phyloP scores from a whole-genome alignment of 35 echinoderm and acorn worm species.

The Apostichopus californicus region DNA sequence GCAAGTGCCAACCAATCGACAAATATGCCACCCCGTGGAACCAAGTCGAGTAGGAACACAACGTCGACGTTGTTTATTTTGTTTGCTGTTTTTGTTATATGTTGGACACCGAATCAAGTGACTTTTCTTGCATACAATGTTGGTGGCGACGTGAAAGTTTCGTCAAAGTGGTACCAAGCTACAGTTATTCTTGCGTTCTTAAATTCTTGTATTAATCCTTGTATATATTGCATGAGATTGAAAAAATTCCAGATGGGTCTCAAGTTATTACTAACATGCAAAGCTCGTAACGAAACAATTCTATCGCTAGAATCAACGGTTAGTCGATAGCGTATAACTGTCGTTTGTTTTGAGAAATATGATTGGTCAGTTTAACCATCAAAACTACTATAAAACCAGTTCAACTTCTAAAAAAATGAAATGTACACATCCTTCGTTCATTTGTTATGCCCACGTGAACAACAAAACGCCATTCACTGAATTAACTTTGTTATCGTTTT shows the following conservation, averaged over 20 bases:
- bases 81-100: slow-evolving; percentile 59
- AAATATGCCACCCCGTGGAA: slow-evolving; percentile 15
- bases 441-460: too few relatives aligned
- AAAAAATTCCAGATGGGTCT: slow-evolving; percentile 60
- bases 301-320: slow-evolving; percentile 32
- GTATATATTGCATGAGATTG: slow-evolving; percentile 67
- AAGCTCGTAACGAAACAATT: slow-evolving; percentile 12
- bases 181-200: slow-evolving; percentile 70
- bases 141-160: slow-evolving; percentile 49
- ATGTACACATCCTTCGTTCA: too few relatives aligned
- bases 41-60: slow-evolving; percentile 57
- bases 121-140: slow-evolving; percentile 68
- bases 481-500: too few relatives aligned
- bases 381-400: too few relatives aligned
- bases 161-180: slow-evolving; percentile 63
- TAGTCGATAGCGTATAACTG: not conserved
- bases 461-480: too few relatives aligned
- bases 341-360: too few relatives aligned
- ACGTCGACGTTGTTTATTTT: slow-evolving; percentile 56
- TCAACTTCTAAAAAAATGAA: too few relatives aligned
- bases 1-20: not conserved
- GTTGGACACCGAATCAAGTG: slow-evolving; percentile 79
- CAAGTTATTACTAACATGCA: slow-evolving; percentile 28
- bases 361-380: too few relatives aligned
- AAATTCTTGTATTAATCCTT: slow-evolving; percentile 77